Evolutionary conservation across 2,797 vertebrate species (phyloP).

Genomic region (Muscicapa striata): DNA sequence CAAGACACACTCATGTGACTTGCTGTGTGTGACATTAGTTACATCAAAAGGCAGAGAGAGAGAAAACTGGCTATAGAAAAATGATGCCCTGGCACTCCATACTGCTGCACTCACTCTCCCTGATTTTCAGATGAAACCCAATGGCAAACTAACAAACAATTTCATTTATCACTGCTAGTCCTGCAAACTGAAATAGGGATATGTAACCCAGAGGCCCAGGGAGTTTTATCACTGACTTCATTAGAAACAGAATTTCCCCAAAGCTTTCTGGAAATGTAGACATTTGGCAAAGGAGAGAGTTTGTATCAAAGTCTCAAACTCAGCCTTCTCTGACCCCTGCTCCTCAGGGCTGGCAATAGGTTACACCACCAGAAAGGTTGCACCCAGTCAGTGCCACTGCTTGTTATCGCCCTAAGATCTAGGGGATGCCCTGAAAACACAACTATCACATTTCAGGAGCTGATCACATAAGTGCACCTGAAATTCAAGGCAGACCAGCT

Average conservation of each 20-base stretch:
- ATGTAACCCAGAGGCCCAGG: background rate
- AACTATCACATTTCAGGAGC: background rate
- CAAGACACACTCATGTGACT: background rate
- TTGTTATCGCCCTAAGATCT: no score
- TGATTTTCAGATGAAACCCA: background rate
- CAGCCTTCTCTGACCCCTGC: background rate
- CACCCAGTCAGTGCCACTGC: no score
- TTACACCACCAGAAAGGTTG: fast-evolving
- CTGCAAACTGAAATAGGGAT: background rate
- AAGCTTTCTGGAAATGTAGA: background rate
- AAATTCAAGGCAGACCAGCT: background rate
- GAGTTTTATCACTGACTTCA: background rate
- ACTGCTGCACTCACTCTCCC: background rate
- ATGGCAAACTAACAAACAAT: background rate
- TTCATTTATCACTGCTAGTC: background rate
- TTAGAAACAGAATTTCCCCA: background rate
- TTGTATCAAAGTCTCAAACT: background rate
- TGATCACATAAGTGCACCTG: fast-evolving
- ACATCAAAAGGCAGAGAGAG: background rate
- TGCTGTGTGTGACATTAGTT: background rate
- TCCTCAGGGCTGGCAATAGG: background rate
- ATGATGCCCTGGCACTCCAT: background rate
- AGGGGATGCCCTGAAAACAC: background rate
- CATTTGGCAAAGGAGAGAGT: background rate
- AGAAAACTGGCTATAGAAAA: background rate